These are phyloP conservation scores for Limosa lapponica DNA, from an alignment of 2,797 vertebrate species.

Conservation along the genomic window DNA sequence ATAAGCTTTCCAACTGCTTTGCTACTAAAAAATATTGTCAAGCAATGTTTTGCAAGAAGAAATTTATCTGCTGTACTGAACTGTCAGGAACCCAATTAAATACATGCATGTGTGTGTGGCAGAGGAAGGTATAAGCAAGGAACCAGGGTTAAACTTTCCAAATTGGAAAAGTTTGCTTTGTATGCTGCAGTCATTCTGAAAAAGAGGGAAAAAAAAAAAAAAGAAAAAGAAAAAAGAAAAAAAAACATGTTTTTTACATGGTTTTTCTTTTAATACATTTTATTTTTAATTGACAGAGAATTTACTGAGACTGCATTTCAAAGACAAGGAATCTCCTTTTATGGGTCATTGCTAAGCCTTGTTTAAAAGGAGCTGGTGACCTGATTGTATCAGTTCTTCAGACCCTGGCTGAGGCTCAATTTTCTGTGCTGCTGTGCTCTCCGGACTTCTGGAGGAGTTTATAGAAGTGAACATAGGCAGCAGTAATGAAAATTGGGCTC, in stretches of 20 bases:
- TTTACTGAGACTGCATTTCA: background rate
- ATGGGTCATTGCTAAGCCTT: background rate
- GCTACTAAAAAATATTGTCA: conserved; percentile 6
- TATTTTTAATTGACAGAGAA: background rate
- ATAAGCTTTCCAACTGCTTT: conserved; percentile 61
- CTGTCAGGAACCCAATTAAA: conserved; percentile 34
- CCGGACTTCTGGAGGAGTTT: background rate
- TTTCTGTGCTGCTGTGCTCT: background rate
- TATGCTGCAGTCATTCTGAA: background rate
- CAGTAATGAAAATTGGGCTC: background rate
- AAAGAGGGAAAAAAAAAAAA: too few relatives aligned
- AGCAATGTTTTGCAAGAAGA: conserved; percentile 18
- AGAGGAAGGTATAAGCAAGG: background rate
- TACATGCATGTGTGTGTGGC: background rate
- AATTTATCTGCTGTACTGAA: conserved; percentile 50
- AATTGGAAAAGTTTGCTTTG: conserved; percentile 6
- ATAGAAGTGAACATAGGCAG: background rate
- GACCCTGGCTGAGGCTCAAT: background rate
- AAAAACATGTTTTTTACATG: background rate
- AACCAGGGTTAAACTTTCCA: conserved; percentile 19
- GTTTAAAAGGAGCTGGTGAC: background rate
- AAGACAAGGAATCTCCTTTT: background rate
- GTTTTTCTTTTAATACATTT: background rate
- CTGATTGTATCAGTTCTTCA: background rate
- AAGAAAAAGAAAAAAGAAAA: too few relatives aligned